Base-by-base conservation (phyloP, 2,888 invertebrate species). In the Lycia hirtaria region DNA sequence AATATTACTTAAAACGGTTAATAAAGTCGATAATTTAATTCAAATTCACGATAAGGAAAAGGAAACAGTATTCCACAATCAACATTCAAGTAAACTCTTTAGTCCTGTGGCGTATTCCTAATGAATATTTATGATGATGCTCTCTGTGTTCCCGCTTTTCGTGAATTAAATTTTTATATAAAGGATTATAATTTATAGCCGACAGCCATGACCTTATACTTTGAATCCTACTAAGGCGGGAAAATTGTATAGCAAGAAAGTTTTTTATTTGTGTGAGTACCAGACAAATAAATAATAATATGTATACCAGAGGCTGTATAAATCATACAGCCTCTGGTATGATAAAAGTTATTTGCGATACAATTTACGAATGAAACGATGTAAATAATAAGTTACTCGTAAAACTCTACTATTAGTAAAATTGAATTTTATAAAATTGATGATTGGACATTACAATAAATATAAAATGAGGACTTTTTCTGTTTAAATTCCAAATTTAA, bases 121-220 rank as follows among this genome's bases (percentile, higher is more conserved):
- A 73, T 74, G 64, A 73, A 76, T 76, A 76, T 75, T 72, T 68
- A 76, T 71, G 54, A 56, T 51, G 43, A 58, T 62, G 32, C 41
- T 32, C 14, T 20, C 24, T 17, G 26, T 35, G 41, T 55, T 65
- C 52, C 35, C 40, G 44, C 30, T 32, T 41, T 48, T 45, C 48
- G 48, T 54, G 5, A 59, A 55, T 45, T 56, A 44, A 56, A 63
- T 64, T 54, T 67, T 61, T 61, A 44, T 40, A 48, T 6, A 68
- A 59, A 52, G 54, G 40, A 64, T 65, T 57, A 61, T 64, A 63
- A 71, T 73, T 62, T 69, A 68, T 66, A 35, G 54, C 61, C n/a
- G 32, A 15, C 15, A 19, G 55, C 60, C 53, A 47, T 56, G 63
- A 52, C 62, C 44, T 57, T 37, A 40, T 14, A 28, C 19, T 15